These are phyloP conservation scores for Nephila pilipes DNA, from an alignment of 1,140 invertebrate genomes.

Conservation along the genomic window DNA sequence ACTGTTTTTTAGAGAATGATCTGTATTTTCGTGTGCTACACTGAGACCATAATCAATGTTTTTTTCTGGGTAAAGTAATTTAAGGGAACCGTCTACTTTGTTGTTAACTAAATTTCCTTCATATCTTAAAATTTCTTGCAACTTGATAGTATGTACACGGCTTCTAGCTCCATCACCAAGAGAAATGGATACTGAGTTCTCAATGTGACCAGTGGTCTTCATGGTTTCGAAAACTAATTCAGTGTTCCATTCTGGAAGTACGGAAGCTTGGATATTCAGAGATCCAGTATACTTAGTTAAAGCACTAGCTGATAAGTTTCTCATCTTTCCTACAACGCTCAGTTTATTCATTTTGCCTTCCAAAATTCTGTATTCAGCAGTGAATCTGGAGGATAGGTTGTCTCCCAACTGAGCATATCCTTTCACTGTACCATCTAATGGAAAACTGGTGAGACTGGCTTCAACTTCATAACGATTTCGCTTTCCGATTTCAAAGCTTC, in stretches of 20 bases:
- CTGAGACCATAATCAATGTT: conserved; percentile 67
- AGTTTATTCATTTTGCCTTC: conserved; percentile 77
- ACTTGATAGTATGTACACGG: conserved; percentile 70
- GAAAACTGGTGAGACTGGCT: conserved; percentile 70
- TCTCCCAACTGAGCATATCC: conserved; percentile 77
- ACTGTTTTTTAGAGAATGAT: conserved; percentile 29
- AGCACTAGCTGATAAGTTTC: conserved; percentile 78
- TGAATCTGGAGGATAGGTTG: conserved; percentile 78
- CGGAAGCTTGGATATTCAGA: conserved; percentile 75
- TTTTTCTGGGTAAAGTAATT: conserved; percentile 66
- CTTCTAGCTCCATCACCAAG: conserved; percentile 74
- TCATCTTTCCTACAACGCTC: conserved; percentile 71
- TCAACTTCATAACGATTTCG: conserved; percentile 63
- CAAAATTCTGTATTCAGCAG: conserved; percentile 79
- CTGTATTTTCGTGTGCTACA: conserved; percentile 71
- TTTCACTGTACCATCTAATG: conserved; percentile 78
- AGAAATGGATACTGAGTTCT: conserved; percentile 77
- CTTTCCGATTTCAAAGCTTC: conserved; percentile 51
- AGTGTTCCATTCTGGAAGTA: conserved; percentile 78
- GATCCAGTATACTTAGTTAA: conserved; percentile 77
- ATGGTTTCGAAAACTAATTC: conserved; percentile 79
- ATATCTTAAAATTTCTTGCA: conserved; percentile 74
- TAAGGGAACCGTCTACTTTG: conserved; percentile 48
- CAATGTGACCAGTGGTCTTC: conserved; percentile 78
- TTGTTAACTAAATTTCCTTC: conserved; percentile 64